Conservation (phyloP, 1,140 invertebrate genomes). For the Drosophila miranda region DNA sequence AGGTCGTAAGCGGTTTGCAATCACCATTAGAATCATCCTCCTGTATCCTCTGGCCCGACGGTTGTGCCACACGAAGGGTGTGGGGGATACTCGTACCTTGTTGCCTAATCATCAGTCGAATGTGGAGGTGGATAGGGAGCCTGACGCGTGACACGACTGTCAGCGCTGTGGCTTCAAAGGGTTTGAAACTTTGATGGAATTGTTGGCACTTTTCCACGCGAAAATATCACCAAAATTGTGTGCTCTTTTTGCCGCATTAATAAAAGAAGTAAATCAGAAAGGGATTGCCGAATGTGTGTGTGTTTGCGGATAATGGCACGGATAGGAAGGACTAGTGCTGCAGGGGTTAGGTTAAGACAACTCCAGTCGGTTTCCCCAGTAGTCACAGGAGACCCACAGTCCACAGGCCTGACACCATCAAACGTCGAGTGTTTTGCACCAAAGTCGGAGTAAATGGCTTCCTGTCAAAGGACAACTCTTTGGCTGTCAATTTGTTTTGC, state of each 20-base stretch:
- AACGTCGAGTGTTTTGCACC: constrained; percentile 27
- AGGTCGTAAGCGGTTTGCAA: constrained; percentile 74
- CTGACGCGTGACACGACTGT: constrained; percentile 53
- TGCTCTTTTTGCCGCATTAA: constrained; percentile 58
- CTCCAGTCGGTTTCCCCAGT: too few species aligned
- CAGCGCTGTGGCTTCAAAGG: constrained; percentile 47
- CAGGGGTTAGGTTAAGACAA: constrained; percentile 38
- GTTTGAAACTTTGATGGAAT: constrained; percentile 71
- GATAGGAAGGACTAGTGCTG: too few species aligned
- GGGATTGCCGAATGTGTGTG: constrained; percentile 21
- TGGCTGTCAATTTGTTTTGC: constrained; percentile 58
- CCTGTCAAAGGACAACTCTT: constrained; percentile 28
- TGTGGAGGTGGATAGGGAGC: constrained; percentile 12
- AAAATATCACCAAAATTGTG: constrained; percentile 27
- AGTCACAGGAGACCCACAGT: constrained; percentile 47
- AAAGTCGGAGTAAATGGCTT: constrained; percentile 28
- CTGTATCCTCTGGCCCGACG: background rate
- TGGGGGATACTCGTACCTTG: background rate
- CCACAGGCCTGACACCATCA: constrained; percentile 22
- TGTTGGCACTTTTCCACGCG: constrained; percentile 67
- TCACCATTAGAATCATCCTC: constrained; percentile 58
- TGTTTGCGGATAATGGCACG: too few species aligned
- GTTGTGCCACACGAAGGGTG: too few species aligned
- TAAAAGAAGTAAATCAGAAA: constrained; percentile 39
- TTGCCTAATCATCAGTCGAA: constrained; percentile 42